phyloP scores from a whole-genome alignment of 2,888 invertebrate genomes.

The Spilosoma lubricipeda region DNA sequence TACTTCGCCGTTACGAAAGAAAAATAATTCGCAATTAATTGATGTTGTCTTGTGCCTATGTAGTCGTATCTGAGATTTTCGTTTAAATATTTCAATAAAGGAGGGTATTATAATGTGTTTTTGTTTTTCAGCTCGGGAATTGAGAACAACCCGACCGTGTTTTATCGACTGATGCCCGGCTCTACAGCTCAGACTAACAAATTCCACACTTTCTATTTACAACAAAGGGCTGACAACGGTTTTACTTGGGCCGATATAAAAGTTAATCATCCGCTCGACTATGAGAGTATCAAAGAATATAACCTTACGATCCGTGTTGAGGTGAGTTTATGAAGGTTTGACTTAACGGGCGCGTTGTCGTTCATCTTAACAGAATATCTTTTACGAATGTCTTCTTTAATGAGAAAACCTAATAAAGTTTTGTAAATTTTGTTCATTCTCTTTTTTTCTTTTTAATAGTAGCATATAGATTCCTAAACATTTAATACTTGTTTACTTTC shows the following conservation, averaged over 20 bases:
- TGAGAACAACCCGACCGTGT: slow-evolving; percentile 98
- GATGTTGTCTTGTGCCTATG: slow-evolving; percentile 68
- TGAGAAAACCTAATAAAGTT: not conserved
- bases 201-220: slow-evolving; percentile 97
- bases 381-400: not conserved
- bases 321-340: slow-evolving; percentile 85
- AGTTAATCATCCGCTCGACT: slow-evolving; percentile 98
- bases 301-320: slow-evolving; percentile 98
- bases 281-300: slow-evolving; percentile 97
- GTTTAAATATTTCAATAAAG: slow-evolving; percentile 33
- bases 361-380: slow-evolving; percentile 11
- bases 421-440: not conserved
- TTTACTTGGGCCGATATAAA: slow-evolving; percentile 98
- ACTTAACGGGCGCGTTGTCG: slow-evolving; percentile 3
- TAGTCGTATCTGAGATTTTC: slow-evolving; percentile 54
- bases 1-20: slow-evolving; percentile 16
- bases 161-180: slow-evolving; percentile 97
- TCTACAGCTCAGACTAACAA: slow-evolving; percentile 98
- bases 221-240: slow-evolving; percentile 96
- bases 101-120: slow-evolving; percentile 56
- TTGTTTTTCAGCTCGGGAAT: slow-evolving; percentile 94
- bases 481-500: slow-evolving; percentile 8
- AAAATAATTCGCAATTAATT: slow-evolving; percentile 37
- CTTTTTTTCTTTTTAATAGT: not conserved
- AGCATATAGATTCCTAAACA: slow-evolving; percentile 4